Evolutionary conservation across 2,113 vertebrate species (phyloP).

Genomic region (Seriola dumerili): DNA sequence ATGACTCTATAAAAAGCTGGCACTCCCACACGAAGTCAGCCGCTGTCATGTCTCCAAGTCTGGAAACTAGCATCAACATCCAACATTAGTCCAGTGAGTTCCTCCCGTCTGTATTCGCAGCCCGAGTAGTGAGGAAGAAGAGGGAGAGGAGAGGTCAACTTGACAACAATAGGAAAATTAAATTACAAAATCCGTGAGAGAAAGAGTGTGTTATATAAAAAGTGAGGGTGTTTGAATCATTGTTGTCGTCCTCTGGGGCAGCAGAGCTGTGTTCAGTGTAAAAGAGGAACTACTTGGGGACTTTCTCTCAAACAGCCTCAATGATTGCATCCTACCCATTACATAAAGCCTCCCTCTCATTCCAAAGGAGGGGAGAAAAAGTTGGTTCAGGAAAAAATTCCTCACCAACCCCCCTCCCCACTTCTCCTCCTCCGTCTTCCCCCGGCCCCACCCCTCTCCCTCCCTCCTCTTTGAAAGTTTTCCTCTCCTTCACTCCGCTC

Average conservation of each 20-base stretch:
- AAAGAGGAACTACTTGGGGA: conserved; percentile 38
- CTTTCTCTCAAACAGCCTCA: conserved; percentile 45
- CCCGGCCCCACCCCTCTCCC: conserved; percentile 31
- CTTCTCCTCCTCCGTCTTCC: conserved; percentile 14
- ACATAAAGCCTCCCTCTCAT: conserved; percentile 72
- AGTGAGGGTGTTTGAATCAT: conserved; percentile 9
- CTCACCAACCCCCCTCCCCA: conserved; percentile 59
- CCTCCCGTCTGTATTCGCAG: background rate
- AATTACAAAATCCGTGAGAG: background rate
- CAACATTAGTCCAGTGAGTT: background rate
- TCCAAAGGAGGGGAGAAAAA: conserved; percentile 46
- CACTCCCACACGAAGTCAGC: background rate
- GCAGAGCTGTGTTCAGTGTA: conserved; percentile 44
- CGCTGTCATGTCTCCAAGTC: background rate
- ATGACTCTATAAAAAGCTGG: conserved; percentile 30
- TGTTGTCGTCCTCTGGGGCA: conserved; percentile 15
- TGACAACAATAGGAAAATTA: too few species aligned
- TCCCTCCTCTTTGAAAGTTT: conserved; percentile 54
- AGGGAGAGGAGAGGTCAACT: background rate
- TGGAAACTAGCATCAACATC: background rate
- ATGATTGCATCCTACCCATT: conserved; percentile 61
- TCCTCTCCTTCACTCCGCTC: conserved; percentile 46
- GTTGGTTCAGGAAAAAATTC: conserved; percentile 77
- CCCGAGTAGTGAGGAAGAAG: conserved; percentile 6
- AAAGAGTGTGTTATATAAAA: background rate